These are phyloP conservation scores for Drosophila nr. fundita DNA, from an alignment of 2,888 invertebrate genomes.

Conservation along the genomic window DNA sequence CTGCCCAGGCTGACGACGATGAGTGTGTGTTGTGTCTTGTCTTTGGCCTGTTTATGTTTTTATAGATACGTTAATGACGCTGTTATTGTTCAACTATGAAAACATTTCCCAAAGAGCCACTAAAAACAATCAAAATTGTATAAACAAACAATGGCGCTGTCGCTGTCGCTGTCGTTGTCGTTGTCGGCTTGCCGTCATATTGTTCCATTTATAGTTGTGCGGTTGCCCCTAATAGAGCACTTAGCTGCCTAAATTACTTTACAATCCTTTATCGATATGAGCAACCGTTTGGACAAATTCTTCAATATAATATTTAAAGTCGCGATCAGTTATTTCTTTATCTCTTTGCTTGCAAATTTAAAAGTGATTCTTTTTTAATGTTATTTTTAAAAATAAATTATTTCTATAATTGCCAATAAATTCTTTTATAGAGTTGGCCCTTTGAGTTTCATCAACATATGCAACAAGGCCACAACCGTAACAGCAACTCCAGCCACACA, in stretches of 20 bases:
- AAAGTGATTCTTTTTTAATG: not conserved
- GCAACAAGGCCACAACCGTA: slow-evolving; percentile 46
- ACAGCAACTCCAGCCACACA: slow-evolving; percentile 38
- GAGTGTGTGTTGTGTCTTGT: slow-evolving; percentile 69
- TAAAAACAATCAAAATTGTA: slow-evolving; percentile 74
- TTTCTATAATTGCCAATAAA: not conserved
- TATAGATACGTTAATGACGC: slow-evolving; percentile 79
- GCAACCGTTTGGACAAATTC: not conserved
- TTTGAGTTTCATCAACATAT: slow-evolving; percentile 89
- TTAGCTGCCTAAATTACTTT: slow-evolving; percentile 8
- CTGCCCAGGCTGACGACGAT: slow-evolving; percentile 30
- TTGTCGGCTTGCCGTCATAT: slow-evolving; percentile 57
- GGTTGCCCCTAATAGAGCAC: slow-evolving; percentile 43
- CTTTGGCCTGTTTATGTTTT: slow-evolving; percentile 74
- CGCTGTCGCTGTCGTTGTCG: slow-evolving; percentile 63
- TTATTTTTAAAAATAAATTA: not conserved
- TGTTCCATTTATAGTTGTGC: slow-evolving; percentile 65
- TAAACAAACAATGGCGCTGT: slow-evolving; percentile 78
- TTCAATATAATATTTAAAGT: not conserved
- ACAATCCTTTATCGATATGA: not conserved
- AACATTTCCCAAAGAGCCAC: slow-evolving; percentile 61
- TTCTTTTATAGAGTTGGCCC: slow-evolving; percentile 90
- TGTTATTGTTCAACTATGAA: slow-evolving; percentile 75
- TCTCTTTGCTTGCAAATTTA: not conserved
- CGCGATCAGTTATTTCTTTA: not conserved